phyloP scores from a whole-genome alignment of 2,797 vertebrate genomes.

The Rhabdomys pumilio region DNA sequence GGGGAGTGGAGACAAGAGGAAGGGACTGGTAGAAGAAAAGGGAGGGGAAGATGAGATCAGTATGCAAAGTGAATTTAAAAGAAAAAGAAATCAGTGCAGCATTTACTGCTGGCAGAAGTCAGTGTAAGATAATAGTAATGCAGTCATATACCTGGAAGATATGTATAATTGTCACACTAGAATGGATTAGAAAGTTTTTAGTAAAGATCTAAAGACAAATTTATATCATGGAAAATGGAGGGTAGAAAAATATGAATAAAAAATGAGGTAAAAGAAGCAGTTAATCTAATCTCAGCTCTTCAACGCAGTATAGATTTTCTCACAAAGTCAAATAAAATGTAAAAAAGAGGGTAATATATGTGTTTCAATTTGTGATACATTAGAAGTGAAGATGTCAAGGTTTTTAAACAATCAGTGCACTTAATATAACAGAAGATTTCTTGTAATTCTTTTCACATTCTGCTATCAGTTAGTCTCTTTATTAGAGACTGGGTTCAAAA shows the following conservation, averaged over 20 bases:
- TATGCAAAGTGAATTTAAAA: too few species aligned
- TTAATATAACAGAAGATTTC: neutral
- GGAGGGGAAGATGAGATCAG: too few species aligned
- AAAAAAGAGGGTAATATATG: neutral
- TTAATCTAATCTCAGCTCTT: conserved; percentile 34
- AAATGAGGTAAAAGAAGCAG: neutral
- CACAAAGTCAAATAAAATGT: neutral
- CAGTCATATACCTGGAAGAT: neutral
- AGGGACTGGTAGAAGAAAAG: too few species aligned
- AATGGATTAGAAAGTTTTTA: neutral
- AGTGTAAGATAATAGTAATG: neutral
- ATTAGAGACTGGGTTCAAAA: neutral
- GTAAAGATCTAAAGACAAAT: neutral
- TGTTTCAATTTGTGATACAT: neutral
- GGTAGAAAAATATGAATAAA: neutral
- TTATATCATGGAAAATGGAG: neutral
- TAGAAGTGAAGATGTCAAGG: neutral
- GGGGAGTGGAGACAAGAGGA: too few species aligned
- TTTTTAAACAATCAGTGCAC: neutral
- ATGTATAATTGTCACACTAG: neutral
- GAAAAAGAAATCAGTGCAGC: neutral
- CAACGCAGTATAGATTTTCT: neutral
- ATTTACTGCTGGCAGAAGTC: neutral
- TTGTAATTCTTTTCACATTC: neutral
- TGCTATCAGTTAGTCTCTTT: neutral